These are phyloP conservation scores for Varecia variegata DNA, from an alignment of 2,797 vertebrate species.

Conservation along the genomic window DNA sequence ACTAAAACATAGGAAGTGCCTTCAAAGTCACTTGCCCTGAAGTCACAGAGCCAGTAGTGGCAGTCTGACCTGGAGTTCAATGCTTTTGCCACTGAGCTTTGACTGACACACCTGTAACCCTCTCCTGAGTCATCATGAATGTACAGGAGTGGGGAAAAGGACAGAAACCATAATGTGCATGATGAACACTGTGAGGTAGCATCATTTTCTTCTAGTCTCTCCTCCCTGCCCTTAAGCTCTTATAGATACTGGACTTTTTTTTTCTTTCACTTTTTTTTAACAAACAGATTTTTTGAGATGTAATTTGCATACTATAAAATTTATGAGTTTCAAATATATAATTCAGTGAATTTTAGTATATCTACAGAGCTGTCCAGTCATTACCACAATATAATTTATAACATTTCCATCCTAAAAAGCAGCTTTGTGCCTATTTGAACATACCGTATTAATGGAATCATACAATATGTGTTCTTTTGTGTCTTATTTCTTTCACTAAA, in stretches of 20 bases:
- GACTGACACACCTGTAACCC: not conserved
- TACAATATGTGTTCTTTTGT: not conserved
- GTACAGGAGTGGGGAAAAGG: not conserved
- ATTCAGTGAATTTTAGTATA: not conserved
- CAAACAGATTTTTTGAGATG: not conserved
- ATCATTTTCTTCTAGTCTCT: not conserved
- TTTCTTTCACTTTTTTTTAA: not conserved
- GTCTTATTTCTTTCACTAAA: not conserved
- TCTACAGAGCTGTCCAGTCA: not conserved
- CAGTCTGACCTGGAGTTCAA: not conserved
- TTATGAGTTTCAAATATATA: not conserved
- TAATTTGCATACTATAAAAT: not conserved
- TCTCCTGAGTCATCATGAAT: not conserved
- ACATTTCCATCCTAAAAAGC: not conserved
- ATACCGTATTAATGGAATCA: not conserved
- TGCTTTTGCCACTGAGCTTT: not conserved
- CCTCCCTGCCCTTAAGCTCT: not conserved
- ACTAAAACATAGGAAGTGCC: not conserved
- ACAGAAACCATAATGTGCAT: not conserved
- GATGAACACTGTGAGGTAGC: not conserved
- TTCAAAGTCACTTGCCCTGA: not conserved
- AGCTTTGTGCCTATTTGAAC: not conserved
- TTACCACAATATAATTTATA: not conserved
- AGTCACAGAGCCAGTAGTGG: not conserved
- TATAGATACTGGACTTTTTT: not conserved